These are phyloP conservation scores for Uromys caudimaculatus DNA, from an alignment of 2,797 vertebrate genomes.

Conservation along the genomic window DNA sequence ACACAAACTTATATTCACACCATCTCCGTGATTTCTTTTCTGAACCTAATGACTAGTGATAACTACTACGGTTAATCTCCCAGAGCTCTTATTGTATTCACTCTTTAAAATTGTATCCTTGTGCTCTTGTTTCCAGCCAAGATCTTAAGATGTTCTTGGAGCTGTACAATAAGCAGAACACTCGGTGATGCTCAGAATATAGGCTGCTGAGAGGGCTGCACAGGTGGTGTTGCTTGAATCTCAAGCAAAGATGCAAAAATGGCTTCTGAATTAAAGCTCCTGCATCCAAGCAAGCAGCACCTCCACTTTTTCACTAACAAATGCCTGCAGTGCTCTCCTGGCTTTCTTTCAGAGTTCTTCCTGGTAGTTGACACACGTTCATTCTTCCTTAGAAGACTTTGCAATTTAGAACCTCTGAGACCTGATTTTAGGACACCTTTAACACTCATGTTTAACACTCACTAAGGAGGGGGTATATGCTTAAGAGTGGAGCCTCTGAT, in stretches of 20 bases:
- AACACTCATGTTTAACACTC: not conserved
- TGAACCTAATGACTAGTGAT: not conserved
- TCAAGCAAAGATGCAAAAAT: not conserved
- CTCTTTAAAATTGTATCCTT: constrained; percentile 21
- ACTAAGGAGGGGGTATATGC: not conserved
- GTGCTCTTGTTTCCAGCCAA: not conserved
- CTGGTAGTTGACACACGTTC: not conserved
- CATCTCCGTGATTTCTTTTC: not conserved
- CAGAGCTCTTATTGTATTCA: not conserved
- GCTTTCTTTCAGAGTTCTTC: not conserved
- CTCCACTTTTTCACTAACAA: not conserved
- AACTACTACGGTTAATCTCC: constrained; percentile 35
- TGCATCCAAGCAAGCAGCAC: not conserved
- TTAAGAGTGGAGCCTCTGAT: not conserved
- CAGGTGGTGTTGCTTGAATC: not conserved
- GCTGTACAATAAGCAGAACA: not conserved
- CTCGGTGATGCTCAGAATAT: not conserved
- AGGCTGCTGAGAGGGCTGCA: not conserved
- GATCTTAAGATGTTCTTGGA: constrained; percentile 44
- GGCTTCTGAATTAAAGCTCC: not conserved
- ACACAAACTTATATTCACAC: not conserved
- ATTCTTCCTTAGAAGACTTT: not conserved
- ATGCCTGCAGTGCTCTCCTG: not conserved
- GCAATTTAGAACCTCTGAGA: not conserved
- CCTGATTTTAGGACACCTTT: not conserved